Evolutionary conservation across 2,888 invertebrate species (phyloP).

Genomic region (Microctonus aethiopoides): DNA sequence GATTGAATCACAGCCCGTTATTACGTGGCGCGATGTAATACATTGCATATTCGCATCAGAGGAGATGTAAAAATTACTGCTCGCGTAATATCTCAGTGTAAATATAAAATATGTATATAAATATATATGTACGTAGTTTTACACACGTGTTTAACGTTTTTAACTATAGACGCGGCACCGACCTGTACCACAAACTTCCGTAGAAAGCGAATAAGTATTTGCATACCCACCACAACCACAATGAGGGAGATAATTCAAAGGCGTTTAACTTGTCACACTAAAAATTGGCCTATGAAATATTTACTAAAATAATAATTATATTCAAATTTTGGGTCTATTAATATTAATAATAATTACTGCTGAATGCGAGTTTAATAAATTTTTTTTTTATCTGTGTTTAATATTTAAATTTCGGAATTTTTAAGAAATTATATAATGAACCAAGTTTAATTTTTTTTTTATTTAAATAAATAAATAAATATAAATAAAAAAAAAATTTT

Average conservation of each 20-base stretch:
- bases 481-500: no score
- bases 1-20: conserved; percentile 33
- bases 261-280: background rate
- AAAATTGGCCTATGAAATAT: background rate
- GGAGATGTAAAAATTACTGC: conserved; percentile 26
- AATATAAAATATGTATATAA: conserved; percentile 2
- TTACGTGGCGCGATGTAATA: conserved; percentile 40
- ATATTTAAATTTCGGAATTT: no score
- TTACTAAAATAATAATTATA: background rate
- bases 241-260: background rate
- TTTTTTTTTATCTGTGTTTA: no score
- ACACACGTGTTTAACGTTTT: conserved; percentile 16
- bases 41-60: conserved; percentile 13
- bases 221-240: conserved; percentile 40
- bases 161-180: conserved; percentile 8
- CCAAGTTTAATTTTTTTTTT: no score
- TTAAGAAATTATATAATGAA: no score
- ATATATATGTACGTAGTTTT: conserved; percentile 16
- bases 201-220: conserved; percentile 52
- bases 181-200: conserved; percentile 49
- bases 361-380: no score
- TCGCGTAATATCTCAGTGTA: background rate
- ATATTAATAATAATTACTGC: no score
- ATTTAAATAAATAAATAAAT: no score
- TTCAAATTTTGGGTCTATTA: no score